Base-by-base conservation (phyloP, 2,113 vertebrate species). In the Origma solitaria region DNA sequence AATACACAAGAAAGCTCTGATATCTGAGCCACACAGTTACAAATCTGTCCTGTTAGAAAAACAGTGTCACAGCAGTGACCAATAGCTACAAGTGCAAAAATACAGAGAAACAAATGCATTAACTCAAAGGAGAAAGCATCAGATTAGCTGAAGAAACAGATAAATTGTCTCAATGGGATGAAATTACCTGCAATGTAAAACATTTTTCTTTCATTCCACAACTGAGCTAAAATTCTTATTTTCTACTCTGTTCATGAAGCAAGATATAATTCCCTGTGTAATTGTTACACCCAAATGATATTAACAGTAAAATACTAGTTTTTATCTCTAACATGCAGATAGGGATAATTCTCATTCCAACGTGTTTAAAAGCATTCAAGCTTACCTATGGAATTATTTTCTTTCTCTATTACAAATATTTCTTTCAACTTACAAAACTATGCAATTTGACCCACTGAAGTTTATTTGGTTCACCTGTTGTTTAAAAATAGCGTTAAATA, bases 191-290 rank as follows among this genome's bases (percentile, higher is more conserved):
- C 50, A 73, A 47, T 40, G 22, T 53, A 73, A 47, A 89, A 47
- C 33, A 44, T 78, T 81, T 82, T 83, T 78, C 20, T 89, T 91
- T 91, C 54, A 47, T 21, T 69, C 35, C 53, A 65, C 15, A 91
- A 85, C 51, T 56, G 44, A 96, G 20, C 68, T 89, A 86, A 93
- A 96, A 92, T 89, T 95, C 71, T 86, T 66, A 82, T 95, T 76
- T 12, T 92, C 57, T 57, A 73, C n/a, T 87, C 49, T 21, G 15
- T 79, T 82, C 45, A 82, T 73, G 69, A 86, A 92, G 62, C 10
- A 61, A 93, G 73, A 89, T 69, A 87, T 23, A 94, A 95, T 81
- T 88, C 65, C 89, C 64, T 83, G 56, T 37, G 22, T 89, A 91
- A 96, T n/a, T 33, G 70, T 70, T 96, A 49, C 6, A 2, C 44